Percentiles rank a stretch among this genome's conserved stretches.
Conservation (phyloP, 2,888 invertebrate genomes). For the Orthosia incerta region DNA sequence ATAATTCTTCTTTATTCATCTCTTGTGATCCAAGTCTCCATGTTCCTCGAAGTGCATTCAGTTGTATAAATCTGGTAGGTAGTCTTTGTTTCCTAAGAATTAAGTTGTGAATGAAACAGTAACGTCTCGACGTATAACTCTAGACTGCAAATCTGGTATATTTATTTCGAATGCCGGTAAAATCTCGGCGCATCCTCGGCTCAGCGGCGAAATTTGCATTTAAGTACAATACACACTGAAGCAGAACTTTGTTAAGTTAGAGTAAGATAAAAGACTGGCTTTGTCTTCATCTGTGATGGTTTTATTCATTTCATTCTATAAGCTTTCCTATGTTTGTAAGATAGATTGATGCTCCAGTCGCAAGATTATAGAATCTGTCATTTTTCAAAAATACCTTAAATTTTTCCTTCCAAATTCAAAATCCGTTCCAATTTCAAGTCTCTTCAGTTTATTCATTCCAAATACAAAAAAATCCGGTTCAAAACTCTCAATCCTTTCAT, state of each 20-base stretch:
- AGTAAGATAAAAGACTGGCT: conserved; percentile 56
- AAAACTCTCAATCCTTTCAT: conserved; percentile 60
- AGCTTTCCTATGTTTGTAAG: neutral
- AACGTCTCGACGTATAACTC: conserved; percentile 79
- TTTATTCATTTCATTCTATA: conserved; percentile 46
- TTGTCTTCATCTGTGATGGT: conserved; percentile 55
- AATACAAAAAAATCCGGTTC: conserved; percentile 23
- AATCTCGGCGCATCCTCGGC: conserved; percentile 83
- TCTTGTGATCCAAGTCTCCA: conserved; percentile 43
- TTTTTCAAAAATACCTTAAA: too few species aligned
- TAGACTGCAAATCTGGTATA: conserved; percentile 84
- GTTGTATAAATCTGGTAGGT: conserved; percentile 58
- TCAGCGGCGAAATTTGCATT: conserved; percentile 81
- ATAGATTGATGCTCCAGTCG: too few species aligned
- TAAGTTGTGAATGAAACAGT: conserved; percentile 77
- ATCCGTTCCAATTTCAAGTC: too few species aligned
- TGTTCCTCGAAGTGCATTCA: conserved; percentile 44
- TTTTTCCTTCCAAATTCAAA: too few species aligned
- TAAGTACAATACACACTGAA: conserved; percentile 76
- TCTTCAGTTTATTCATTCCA: neutral
- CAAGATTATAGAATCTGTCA: too few species aligned
- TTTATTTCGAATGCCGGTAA: conserved; percentile 85
- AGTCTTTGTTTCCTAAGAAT: conserved; percentile 65
- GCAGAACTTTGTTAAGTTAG: conserved; percentile 59
- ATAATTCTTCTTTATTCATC: conserved; percentile 47